Evolutionary conservation across 2,113 vertebrate genomes (phyloP).

Genomic region (Tetrax tetrax): DNA sequence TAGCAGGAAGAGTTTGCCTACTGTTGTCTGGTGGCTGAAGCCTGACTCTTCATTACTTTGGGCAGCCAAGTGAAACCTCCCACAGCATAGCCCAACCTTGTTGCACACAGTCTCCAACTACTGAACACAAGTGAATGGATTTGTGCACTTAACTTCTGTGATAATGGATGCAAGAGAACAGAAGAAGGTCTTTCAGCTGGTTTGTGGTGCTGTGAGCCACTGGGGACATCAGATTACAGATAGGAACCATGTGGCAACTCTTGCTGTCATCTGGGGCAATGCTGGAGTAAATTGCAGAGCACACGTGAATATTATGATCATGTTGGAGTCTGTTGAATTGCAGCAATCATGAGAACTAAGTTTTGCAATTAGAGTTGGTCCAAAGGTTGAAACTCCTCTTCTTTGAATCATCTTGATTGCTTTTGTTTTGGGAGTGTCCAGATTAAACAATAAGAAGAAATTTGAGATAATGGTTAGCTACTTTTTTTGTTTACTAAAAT

Average conservation of each 20-base stretch:
- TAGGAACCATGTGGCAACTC: background rate
- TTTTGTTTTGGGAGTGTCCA: slow-evolving; percentile 54
- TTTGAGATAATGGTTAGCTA: slow-evolving; percentile 1
- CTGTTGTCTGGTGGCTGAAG: background rate
- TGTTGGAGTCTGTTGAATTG: slow-evolving; percentile 1
- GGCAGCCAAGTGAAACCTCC: background rate
- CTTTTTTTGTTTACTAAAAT: slow-evolving; percentile 13
- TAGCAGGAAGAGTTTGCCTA: background rate
- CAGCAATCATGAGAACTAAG: background rate
- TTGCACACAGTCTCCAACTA: background rate
- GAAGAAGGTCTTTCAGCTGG: background rate
- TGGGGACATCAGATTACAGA: background rate
- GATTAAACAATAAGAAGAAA: slow-evolving; percentile 27
- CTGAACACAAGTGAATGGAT: background rate
- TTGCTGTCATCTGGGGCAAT: background rate
- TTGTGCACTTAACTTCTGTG: background rate
- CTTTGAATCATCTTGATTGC: background rate
- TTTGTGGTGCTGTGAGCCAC: background rate
- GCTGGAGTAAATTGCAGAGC: background rate
- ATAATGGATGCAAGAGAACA: background rate
- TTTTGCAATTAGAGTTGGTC: background rate
- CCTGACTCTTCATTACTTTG: background rate
- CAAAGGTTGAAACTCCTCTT: slow-evolving; percentile 46
- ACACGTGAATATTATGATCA: accelerated
- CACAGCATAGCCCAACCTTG: background rate